Conservation (phyloP, 2,797 vertebrate genomes). For the Aeoliscus strigatus region DNA sequence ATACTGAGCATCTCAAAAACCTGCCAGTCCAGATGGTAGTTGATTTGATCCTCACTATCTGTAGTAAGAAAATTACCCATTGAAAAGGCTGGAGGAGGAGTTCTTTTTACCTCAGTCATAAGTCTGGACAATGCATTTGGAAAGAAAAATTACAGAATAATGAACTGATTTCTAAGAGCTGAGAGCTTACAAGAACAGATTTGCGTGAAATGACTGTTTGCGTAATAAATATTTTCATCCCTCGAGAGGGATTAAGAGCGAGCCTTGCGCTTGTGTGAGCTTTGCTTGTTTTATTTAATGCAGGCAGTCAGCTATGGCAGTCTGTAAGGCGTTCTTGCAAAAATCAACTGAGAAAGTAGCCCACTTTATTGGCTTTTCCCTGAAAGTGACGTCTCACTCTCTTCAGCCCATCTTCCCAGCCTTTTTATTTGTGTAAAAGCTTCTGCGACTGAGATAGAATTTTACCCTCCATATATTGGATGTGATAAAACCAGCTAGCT, state of each 20-base stretch:
- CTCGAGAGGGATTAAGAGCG: no score
- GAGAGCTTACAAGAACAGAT: no score
- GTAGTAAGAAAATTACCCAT: no score
- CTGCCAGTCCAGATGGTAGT: no score
- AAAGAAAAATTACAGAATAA: no score
- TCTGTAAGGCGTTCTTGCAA: not conserved
- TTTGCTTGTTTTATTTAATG: not conserved
- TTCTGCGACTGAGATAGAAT: not conserved
- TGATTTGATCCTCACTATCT: no score
- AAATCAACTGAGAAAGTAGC: conserved; percentile 1
- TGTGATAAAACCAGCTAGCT: conserved; percentile 2
- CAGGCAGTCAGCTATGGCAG: not conserved
- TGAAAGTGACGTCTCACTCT: not conserved
- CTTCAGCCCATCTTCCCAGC: not conserved
- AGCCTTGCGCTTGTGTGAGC: conserved; percentile 2
- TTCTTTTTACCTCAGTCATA: no score
- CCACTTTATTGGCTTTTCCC: conserved; percentile 1
- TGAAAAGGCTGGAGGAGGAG: no score
- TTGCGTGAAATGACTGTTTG: not conserved
- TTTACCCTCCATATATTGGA: not conserved
- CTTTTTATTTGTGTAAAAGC: conserved; percentile 1
- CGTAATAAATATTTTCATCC: not conserved
- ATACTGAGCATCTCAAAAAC: no score
- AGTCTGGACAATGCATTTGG: no score
- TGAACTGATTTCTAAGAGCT: no score